Conservation (phyloP, 1,140 invertebrate species). For the Ectropis grisescens region DNA sequence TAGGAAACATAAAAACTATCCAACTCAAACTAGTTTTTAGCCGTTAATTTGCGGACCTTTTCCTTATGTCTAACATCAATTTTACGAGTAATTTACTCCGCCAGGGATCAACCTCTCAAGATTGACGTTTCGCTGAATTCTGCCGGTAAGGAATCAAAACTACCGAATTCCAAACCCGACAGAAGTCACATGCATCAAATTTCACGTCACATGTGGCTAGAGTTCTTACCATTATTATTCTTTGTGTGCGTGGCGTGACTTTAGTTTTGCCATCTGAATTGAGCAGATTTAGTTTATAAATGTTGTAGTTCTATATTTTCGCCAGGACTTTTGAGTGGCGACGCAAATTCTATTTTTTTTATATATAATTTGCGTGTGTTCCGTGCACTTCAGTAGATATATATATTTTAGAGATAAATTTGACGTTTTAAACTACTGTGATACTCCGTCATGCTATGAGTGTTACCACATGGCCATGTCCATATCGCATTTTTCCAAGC, state of each 20-base stretch:
- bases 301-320: too few relatives aligned
- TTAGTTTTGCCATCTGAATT: too few relatives aligned
- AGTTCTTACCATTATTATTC: conserved; percentile 20
- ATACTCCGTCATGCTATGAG: conserved; percentile 10
- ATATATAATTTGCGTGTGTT: conserved; percentile 22
- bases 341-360: too few relatives aligned
- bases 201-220: conserved; percentile 25
- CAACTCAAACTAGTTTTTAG: too few relatives aligned
- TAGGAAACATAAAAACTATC: too few relatives aligned
- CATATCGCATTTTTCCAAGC: too few relatives aligned
- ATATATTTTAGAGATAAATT: conserved; percentile 1
- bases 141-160: conserved; percentile 15
- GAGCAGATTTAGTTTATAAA: too few relatives aligned
- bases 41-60: too few relatives aligned
- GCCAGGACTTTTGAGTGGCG: too few relatives aligned
- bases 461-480: conserved; percentile 11
- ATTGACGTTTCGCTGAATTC: conserved; percentile 26
- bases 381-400: conserved; percentile 14
- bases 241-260: too few relatives aligned
- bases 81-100: conserved; percentile 29
- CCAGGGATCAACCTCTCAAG: conserved; percentile 13
- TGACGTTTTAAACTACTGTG: conserved; percentile 20
- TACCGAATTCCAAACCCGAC: conserved; percentile 13
- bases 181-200: conserved; percentile 19
- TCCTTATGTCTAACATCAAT: too few relatives aligned